Evolutionary conservation across 1,140 invertebrate genomes (phyloP).

Genomic region (Macrocentrus cingulum): DNA sequence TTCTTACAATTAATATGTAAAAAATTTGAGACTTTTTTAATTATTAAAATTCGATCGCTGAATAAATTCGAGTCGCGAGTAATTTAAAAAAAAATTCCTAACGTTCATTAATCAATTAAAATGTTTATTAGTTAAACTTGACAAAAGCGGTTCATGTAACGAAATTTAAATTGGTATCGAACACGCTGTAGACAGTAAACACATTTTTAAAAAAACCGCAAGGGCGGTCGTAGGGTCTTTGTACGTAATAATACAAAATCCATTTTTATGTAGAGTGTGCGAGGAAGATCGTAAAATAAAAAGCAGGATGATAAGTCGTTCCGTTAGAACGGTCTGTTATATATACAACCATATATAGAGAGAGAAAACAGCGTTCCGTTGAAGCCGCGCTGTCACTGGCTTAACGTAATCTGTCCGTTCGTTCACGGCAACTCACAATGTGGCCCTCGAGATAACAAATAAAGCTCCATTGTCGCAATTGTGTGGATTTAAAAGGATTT

Average conservation of each 20-base stretch:
- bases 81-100: too few species aligned
- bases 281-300: conserved; percentile 47
- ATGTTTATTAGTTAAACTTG: too few species aligned
- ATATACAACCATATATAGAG: conserved; percentile 18
- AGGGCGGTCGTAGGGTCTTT: conserved; percentile 20
- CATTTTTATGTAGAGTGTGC: conserved; percentile 15
- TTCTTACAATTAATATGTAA: too few species aligned
- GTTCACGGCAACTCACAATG: conserved; percentile 60
- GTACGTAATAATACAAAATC: conserved; percentile 27
- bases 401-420: conserved; percentile 59
- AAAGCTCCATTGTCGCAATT: conserved; percentile 62
- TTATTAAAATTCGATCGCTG: too few species aligned
- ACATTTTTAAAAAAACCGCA: conserved; percentile 9
- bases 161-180: too few species aligned
- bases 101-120: too few species aligned
- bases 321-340: conserved; percentile 23
- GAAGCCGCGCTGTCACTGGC: conserved; percentile 53
- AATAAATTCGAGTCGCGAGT: too few species aligned
- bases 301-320: conserved; percentile 51
- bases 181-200: too few species aligned
- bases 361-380: conserved; percentile 40
- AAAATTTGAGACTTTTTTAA: too few species aligned
- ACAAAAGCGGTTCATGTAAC: too few species aligned
- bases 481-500: conserved; percentile 62
- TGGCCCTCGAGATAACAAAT: conserved; percentile 62